Evolutionary conservation across 2,113 vertebrate species (phyloP).

Genomic region (Candoia aspera): DNA sequence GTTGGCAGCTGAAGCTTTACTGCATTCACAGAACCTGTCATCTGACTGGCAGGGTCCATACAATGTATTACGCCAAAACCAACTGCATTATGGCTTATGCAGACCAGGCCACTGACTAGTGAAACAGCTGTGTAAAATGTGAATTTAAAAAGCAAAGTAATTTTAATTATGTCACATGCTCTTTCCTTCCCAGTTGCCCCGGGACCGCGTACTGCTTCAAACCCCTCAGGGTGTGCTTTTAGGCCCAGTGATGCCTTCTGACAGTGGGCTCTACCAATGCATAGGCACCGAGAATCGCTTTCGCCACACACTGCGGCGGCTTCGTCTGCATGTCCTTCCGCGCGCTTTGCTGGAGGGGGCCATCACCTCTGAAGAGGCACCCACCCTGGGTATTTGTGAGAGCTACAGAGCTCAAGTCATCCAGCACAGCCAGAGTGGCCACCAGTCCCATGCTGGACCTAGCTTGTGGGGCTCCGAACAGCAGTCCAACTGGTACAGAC

Average conservation of each 20-base stretch:
- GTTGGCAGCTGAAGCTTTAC: background rate
- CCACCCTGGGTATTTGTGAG: constrained; percentile 71
- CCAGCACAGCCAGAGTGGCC: constrained; percentile 1
- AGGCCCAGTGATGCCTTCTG: constrained; percentile 76
- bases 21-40: background rate
- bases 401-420: constrained; percentile 57
- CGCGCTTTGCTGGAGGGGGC: constrained; percentile 79
- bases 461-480: background rate
- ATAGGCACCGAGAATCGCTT: constrained; percentile 84
- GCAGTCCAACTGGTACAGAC: background rate
- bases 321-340: constrained; percentile 78
- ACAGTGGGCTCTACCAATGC: constrained; percentile 82
- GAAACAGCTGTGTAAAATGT: background rate
- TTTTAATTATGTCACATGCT: background rate
- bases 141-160: background rate
- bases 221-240: constrained; percentile 82
- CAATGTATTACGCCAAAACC: background rate
- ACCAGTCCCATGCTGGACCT: background rate
- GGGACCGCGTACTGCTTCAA: constrained; percentile 67
- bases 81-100: background rate
- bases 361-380: constrained; percentile 76
- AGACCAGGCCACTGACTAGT: background rate
- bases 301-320: constrained; percentile 78
- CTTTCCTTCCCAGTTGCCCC: constrained; percentile 12
- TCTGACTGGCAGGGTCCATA: background rate